Conservation (phyloP, 1,140 invertebrate species). For the Drosophila guanche region DNA sequence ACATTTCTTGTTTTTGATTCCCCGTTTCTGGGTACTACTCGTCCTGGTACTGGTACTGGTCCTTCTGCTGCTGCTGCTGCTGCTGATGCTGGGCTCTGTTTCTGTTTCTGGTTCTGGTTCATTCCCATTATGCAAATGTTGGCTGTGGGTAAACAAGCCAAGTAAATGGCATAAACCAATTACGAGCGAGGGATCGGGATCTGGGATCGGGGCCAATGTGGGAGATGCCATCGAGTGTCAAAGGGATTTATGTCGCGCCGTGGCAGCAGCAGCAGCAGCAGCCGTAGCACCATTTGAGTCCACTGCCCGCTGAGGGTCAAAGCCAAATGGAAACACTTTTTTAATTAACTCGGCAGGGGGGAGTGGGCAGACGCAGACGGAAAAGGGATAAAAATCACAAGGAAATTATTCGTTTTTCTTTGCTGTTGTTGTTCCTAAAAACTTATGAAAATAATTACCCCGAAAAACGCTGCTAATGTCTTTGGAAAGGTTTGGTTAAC, state of each 20-base stretch:
- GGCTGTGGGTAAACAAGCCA: constrained; percentile 40
- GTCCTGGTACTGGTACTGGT: too few relatives aligned
- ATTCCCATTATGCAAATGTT: constrained; percentile 51
- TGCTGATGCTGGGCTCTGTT: neutral
- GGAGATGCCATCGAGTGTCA: constrained; percentile 35
- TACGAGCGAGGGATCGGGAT: constrained; percentile 24
- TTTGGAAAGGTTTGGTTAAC: neutral
- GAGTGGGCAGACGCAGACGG: constrained; percentile 1
- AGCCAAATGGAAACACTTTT: constrained; percentile 58
- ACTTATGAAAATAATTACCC: constrained; percentile 34
- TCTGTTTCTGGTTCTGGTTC: neutral
- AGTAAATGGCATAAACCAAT: constrained; percentile 65
- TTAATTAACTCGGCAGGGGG: constrained; percentile 48
- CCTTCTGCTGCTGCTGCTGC: too few relatives aligned
- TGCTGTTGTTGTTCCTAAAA: neutral
- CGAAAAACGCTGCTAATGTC: constrained; percentile 25
- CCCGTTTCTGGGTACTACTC: too few relatives aligned
- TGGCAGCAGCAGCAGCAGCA: constrained; percentile 4
- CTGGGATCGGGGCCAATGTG: constrained; percentile 2
- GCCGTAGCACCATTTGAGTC: neutral
- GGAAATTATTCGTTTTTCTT: constrained; percentile 22
- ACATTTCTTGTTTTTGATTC: constrained; percentile 54
- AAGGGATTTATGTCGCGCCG: constrained; percentile 33
- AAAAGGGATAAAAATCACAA: constrained; percentile 7
- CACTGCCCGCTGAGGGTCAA: neutral